Base-by-base conservation (phyloP, 2,888 invertebrate species). In the Dryobota labecula region DNA sequence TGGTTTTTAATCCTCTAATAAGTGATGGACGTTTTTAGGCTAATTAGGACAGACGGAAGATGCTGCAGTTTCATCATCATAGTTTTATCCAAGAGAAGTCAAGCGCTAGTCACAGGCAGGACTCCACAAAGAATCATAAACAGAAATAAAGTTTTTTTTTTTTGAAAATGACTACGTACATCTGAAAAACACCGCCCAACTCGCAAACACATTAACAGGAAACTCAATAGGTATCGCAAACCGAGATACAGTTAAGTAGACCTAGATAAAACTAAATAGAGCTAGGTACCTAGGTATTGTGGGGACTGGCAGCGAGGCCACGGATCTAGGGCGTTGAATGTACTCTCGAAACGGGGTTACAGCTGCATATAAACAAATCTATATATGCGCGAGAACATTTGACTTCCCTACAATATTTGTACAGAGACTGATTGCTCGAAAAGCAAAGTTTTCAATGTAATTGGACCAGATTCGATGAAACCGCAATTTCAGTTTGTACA, bases 251-350 rank as follows among this genome's bases (percentile, higher is more conserved):
- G 41, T 58, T 33, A 57, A 45, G 45, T 53, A 57, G 47, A 61
- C 61, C 68, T 63, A 69, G 27, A 57, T 58, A 58, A 57, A 70
- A 30, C 70, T 62, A 65, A 70, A 67, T 82, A 78, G 0, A 66
- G 20, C 36, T 84, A 76, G 78, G 82, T 87, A 75, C 70, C 80
- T 91, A 88, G 89, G 88, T 89, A 90, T 90, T 90, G 89, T 90
- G 78, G 41, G 36, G 62, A 51, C 70, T 58, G 65, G 72, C 60
- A 18, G 66, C 89, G 90, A 88, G 93, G 92, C 86, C 90, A 86
- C 78, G 88, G 80, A 94, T 91, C 89, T 94, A 88, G 94, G 92
- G 87, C 94, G 90, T 84, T 84, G 87, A 88, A 90, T 89, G 88
- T 88, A 90, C 89, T 84, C 86, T 73, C 71, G 80, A 66, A 91